Evolutionary conservation across 2,113 vertebrate species (phyloP).

Genomic region (Hippocampus zosterae): DNA sequence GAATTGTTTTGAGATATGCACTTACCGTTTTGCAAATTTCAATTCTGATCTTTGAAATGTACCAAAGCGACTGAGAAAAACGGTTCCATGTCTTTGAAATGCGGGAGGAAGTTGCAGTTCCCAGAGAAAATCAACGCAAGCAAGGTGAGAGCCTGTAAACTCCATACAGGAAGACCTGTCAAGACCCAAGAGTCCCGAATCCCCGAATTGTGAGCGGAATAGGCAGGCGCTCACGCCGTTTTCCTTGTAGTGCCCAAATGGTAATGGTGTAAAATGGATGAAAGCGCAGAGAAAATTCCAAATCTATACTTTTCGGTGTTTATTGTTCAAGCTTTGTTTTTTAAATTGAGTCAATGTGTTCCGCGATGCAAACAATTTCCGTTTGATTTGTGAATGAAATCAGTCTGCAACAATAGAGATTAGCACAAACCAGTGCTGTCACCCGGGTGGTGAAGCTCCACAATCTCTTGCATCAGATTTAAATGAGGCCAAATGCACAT

Average conservation of each 20-base stretch:
- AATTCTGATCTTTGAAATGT: too few species aligned
- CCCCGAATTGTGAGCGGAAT: not conserved
- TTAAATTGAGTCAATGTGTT: not conserved
- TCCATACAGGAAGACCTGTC: not conserved
- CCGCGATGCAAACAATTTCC: not conserved
- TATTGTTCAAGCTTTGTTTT: not conserved
- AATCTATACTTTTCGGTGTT: not conserved
- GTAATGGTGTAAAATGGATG: too few species aligned
- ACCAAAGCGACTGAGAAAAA: too few species aligned
- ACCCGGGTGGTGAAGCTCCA: conserved; percentile 20
- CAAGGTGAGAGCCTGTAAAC: not conserved
- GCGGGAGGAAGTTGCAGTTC: not conserved
- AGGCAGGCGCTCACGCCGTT: too few species aligned
- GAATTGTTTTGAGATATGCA: too few species aligned
- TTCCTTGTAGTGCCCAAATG: too few species aligned
- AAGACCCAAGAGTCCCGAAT: not conserved
- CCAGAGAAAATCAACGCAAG: not conserved
- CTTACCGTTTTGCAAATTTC: too few species aligned
- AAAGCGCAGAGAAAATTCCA: not conserved
- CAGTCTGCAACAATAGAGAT: conserved; percentile 9
- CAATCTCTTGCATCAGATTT: conserved; percentile 16
- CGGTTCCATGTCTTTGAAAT: not conserved
- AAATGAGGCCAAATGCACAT: conserved; percentile 55
- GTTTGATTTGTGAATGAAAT: conserved; percentile 12
- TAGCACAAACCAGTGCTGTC: not conserved